Conservation (phyloP, 2,113 vertebrate genomes). For the Cephalophus harveyi region DNA sequence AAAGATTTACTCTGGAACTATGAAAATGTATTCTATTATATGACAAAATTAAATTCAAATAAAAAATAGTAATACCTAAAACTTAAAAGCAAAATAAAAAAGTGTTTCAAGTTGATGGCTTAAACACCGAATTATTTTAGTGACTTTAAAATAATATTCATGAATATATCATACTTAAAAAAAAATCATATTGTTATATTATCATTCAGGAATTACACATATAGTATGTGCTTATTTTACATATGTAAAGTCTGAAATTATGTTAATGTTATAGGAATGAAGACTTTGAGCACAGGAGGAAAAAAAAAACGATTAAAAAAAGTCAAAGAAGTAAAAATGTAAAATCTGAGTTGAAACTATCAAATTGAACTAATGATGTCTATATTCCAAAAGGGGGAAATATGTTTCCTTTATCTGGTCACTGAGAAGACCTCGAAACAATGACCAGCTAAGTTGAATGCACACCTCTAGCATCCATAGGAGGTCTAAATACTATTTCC, state of each 20-base stretch:
- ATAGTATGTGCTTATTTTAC: not conserved
- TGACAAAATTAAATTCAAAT: too few species aligned
- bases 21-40: too few species aligned
- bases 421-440: not conserved
- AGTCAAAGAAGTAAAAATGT: not conserved
- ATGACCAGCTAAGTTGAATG: not conserved
- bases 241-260: not conserved
- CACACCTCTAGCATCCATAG: not conserved
- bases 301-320: not conserved
- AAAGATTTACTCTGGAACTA: not conserved
- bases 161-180: not conserved
- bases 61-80: not conserved
- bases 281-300: not conserved
- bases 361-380: not conserved
- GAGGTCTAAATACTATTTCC: not conserved
- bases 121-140: slow-evolving; percentile 12
- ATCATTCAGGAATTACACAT: not conserved
- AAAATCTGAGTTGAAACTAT: not conserved
- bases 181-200: too few species aligned
- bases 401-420: not conserved
- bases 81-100: not conserved
- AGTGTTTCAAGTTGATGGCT: not conserved
- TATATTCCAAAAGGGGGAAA: not conserved
- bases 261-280: not conserved
- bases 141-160: not conserved